phyloP scores from a whole-genome alignment of 2,113 vertebrate species.

The Choloepus hoffmanni region DNA sequence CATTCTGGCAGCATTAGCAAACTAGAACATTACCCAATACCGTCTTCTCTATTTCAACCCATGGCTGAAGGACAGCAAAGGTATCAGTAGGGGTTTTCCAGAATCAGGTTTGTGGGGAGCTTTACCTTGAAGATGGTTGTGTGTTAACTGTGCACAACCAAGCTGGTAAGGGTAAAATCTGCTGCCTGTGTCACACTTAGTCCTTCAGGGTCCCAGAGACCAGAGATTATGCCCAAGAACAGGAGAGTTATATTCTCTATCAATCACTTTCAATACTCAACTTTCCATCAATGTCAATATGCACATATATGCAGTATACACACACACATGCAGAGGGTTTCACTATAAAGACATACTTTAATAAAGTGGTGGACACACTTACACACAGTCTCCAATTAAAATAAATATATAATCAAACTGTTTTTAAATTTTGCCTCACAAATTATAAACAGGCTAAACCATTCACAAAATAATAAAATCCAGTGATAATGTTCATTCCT shows the following conservation, averaged over 20 bases:
- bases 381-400: not conserved
- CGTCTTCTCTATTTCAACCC: not conserved
- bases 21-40: not conserved
- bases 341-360: not conserved
- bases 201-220: not conserved
- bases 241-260: not conserved
- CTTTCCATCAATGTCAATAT: not conserved
- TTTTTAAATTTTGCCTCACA: not conserved
- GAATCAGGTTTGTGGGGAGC: not conserved
- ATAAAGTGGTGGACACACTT: not conserved
- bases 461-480: slow-evolving; percentile 16
- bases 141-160: not conserved
- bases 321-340: not conserved
- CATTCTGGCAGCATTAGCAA: no score
- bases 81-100: not conserved
- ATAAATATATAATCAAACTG: not conserved
- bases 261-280: not conserved
- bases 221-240: not conserved
- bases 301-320: not conserved
- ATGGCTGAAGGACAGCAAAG: not conserved
- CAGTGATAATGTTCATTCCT: not conserved
- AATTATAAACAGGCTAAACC: not conserved
- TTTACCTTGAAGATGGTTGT: not conserved
- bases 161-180: not conserved
- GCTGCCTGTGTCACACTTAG: not conserved